A percentile compares a stretch with the other conserved stretches of the same genome.
Evolutionary conservation across 2,797 vertebrate species (phyloP).

Genomic region (Ammospiza maritima): DNA sequence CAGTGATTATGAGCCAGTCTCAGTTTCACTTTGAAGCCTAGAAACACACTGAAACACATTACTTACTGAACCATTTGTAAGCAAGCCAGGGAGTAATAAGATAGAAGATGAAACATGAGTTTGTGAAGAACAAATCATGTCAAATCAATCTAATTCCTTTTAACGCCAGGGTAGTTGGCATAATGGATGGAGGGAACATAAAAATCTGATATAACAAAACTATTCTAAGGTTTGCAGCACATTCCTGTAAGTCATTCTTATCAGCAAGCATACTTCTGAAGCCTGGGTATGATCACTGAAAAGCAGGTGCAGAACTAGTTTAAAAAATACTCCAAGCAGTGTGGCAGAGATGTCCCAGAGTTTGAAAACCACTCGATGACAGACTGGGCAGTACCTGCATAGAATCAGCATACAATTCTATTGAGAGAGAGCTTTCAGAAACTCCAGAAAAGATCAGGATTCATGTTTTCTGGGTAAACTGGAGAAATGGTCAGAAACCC

Average conservation of each 20-base stretch:
- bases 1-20: not conserved
- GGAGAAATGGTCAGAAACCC: not conserved
- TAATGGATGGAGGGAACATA: not conserved
- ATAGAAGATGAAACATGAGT: not conserved
- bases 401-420: accelerated
- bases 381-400: not conserved
- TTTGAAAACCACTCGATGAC: accelerated
- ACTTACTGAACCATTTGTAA: not conserved
- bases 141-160: not conserved
- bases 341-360: not conserved
- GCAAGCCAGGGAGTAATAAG: not conserved
- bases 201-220: not conserved
- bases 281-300: not conserved
- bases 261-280: not conserved
- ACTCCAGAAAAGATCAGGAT: not conserved
- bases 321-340: not conserved
- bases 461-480: not conserved
- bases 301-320: not conserved
- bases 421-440: not conserved
- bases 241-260: not conserved
- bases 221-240: not conserved
- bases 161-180: not conserved
- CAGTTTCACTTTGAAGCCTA: slow-evolving; percentile 17
- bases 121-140: not conserved
- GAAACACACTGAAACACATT: not conserved